Conservation (phyloP, 2,797 vertebrate genomes). For the Pogoniulus pusillus region DNA sequence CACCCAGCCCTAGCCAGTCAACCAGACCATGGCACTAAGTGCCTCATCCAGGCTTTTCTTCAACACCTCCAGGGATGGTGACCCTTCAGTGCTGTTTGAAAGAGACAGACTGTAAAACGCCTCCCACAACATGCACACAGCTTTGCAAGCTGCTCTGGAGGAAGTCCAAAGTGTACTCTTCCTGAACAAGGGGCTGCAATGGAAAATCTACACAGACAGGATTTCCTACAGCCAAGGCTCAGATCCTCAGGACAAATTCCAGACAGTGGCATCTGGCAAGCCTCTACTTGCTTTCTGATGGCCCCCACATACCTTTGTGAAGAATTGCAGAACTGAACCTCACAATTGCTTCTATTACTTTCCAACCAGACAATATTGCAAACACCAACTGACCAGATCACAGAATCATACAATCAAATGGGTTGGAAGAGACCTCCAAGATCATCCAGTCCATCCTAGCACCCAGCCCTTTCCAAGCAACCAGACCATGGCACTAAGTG, state of each 20-base stretch:
- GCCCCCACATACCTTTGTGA: background rate
- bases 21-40: no score
- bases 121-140: background rate
- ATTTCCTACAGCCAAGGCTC: background rate
- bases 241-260: background rate
- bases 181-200: background rate
- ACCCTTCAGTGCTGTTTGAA: background rate
- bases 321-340: background rate
- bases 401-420: no score
- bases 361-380: background rate
- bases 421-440: no score
- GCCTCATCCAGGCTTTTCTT: no score
- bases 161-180: background rate
- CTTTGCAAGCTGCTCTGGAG: background rate
- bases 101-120: background rate
- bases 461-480: no score
- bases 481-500: no score
- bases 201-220: background rate
- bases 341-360: background rate
- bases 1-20: no score
- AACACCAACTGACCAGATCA: background rate
- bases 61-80: no score
- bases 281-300: background rate
- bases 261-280: background rate
- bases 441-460: no score